These are phyloP conservation scores for Rhabdomys dilectus DNA, from an alignment of 2,113 vertebrate species.

Conservation along the genomic window DNA sequence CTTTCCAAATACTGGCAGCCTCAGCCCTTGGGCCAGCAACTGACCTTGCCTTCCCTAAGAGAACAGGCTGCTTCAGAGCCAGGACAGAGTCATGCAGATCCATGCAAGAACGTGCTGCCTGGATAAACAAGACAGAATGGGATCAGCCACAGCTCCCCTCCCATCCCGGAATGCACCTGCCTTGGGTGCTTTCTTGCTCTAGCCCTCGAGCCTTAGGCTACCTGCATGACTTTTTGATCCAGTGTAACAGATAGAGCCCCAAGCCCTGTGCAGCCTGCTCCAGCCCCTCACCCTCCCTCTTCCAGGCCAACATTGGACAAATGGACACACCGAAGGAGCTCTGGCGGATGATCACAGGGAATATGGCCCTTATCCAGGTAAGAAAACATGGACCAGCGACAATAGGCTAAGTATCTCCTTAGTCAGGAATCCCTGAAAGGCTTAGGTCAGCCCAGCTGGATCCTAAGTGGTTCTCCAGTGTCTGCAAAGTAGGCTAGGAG, in stretches of 20 bases:
- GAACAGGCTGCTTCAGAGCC: conserved; percentile 17
- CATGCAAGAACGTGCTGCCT: neutral
- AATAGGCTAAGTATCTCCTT: neutral
- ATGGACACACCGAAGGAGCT: conserved; percentile 98
- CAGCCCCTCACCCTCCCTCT: conserved; percentile 17
- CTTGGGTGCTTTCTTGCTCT: neutral
- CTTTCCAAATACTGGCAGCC: neutral
- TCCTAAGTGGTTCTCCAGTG: neutral
- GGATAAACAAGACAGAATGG: neutral
- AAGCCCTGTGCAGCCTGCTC: conserved; percentile 5
- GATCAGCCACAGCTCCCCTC: neutral
- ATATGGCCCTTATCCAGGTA: conserved; percentile 99
- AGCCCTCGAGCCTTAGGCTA: neutral
- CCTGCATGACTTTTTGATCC: neutral
- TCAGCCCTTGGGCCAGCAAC: neutral
- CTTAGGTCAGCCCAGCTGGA: neutral
- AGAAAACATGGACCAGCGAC: neutral
- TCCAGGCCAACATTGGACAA: conserved; percentile 97
- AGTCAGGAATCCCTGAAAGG: neutral
- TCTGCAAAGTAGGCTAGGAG: neutral
- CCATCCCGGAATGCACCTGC: neutral
- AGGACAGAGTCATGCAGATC: neutral
- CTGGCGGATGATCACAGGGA: conserved; percentile 98
- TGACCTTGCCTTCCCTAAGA: neutral
- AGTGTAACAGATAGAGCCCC: neutral